Evolutionary conservation across 2,888 invertebrate species (phyloP), one percentile per base, ranked within the genome.

Genomic region (Dryococelus australis): DNA sequence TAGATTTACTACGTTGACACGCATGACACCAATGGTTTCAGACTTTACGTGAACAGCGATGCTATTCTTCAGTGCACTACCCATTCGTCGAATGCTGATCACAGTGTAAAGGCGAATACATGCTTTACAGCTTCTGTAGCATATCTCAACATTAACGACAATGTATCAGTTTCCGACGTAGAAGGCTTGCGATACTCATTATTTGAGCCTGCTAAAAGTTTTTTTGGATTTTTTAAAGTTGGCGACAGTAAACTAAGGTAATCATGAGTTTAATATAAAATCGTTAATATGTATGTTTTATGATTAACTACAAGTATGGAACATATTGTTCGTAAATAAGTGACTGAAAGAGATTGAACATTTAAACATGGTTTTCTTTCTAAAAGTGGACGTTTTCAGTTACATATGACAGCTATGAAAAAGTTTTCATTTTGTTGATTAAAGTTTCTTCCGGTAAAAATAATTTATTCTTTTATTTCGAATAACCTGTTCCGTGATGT

Each of bases 151-250:
- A 93, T 94, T 47, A 95, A 95, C 24, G 97, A 97, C 91, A 93
- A 93, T 28, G 92, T 97, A 24, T 94, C 95, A 9, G 92, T 97
- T 20, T 94, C 95, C 86, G 97, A 97, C 90, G 94, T 97, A 0
- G 95, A 95, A 26, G 94, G 95, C 24, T 94, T 94, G 85, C 92
- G 96, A 85, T 95, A 95, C 91, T 95, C 96, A 0, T 92, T 96
- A 85, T 96, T 96, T 93, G 94, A 96, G 90, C 94, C 94, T 0
- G 96, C 96, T 89, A 97, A 97, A 91, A 97, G 97, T 90, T 97
- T 97, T 93, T 97, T 97, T 90, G 97, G 97, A 65, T 93, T 96
- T n/a, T 94, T 96, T 86, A 96, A 96, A 92, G 92, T 96, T n/a
- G 95, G 95, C 26, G 95, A 95, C 90, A 88, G 91, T 47, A 92